Conservation (phyloP, 2,888 invertebrate genomes). For the Augochlorella aurata region DNA sequence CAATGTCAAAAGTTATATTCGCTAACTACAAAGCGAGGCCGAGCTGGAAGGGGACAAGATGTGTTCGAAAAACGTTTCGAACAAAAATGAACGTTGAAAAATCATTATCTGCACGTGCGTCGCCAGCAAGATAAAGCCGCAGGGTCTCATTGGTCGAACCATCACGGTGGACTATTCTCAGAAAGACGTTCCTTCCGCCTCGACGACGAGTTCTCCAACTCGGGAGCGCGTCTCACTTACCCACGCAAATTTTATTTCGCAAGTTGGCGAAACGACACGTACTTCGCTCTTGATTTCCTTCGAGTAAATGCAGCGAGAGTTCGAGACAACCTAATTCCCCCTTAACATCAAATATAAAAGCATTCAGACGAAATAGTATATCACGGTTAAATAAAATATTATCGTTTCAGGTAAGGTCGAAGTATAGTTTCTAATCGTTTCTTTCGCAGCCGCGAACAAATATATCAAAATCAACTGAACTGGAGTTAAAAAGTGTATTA, state of each 20-base stretch:
- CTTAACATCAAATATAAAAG: not conserved
- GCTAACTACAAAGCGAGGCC: not conserved
- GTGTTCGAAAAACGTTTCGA: conserved; percentile 14
- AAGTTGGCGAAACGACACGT: not conserved
- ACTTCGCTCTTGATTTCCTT: not conserved
- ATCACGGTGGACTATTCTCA: conserved; percentile 31
- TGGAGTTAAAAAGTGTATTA: conserved; percentile 32
- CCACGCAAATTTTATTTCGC: conserved; percentile 24
- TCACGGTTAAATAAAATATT: not conserved
- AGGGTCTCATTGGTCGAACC: conserved; percentile 50
- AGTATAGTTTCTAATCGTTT: conserved; percentile 28
- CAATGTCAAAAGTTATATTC: not conserved
- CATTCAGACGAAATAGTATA: not conserved
- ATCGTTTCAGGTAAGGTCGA: conserved; percentile 21
- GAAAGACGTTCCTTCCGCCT: conserved; percentile 41
- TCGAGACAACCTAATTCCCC: not conserved
- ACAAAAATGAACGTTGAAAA: conserved; percentile 42
- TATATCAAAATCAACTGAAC: not conserved
- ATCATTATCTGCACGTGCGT: conserved; percentile 51
- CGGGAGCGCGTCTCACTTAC: conserved; percentile 24
- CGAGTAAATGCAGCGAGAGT: not conserved
- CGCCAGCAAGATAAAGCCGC: conserved; percentile 41
- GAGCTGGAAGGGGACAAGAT: not conserved
- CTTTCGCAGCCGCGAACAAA: conserved; percentile 3
- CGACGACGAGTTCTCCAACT: conserved; percentile 41